Base-by-base conservation (phyloP, 2,888 invertebrate genomes). In the Hedychridium roseum region DNA sequence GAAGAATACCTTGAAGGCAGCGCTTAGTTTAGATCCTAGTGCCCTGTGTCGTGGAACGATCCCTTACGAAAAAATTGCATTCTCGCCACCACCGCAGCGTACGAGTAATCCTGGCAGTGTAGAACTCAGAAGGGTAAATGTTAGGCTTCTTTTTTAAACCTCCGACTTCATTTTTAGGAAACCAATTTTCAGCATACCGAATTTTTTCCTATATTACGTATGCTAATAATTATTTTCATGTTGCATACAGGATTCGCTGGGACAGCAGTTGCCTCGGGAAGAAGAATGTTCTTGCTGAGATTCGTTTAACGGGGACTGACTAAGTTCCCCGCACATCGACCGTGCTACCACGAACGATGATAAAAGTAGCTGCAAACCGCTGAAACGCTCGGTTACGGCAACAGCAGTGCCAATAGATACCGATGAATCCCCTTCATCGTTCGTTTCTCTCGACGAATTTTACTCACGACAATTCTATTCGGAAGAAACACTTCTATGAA, bases 1-100 rank as follows among this genome's bases (percentile, higher is more conserved):
- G 31, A 78, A 78, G 41, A 77, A 59, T 46, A 70, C 76, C n/a
- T 59, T 80, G 26, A 80, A 78, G 57, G 78, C 78, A 2, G 76
- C 78, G 1, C 68, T 81, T 15, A 79, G 81, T 20, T 62, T 81
- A 36, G 81, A 81, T 52, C 76, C 80, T 0, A 75, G 77, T 32
- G 68, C 76, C 0, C 62, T 80, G 2, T 74, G 72, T 44, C 70
- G 72, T 15, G 73, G 68, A 2, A 68, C 70, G 12, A 74, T 75
- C 51, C 74, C 77, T 0, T 76, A 76, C 43, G 77, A 77, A 30
- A 77, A 78, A 49, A 76, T 78, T 21, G 66, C 71, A 1, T 75
- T 76, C 45, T 68, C 74, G 39, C 66, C 75, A 36, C 72, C 69
- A 2, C 66, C 73, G 0, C 67, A 70, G 7, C 70, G 66, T 14